Percentiles rank a stretch among this genome's conserved stretches.
These are phyloP conservation scores for Alloplasta piceator DNA, from an alignment of 2,888 invertebrate genomes.

Conservation along the genomic window DNA sequence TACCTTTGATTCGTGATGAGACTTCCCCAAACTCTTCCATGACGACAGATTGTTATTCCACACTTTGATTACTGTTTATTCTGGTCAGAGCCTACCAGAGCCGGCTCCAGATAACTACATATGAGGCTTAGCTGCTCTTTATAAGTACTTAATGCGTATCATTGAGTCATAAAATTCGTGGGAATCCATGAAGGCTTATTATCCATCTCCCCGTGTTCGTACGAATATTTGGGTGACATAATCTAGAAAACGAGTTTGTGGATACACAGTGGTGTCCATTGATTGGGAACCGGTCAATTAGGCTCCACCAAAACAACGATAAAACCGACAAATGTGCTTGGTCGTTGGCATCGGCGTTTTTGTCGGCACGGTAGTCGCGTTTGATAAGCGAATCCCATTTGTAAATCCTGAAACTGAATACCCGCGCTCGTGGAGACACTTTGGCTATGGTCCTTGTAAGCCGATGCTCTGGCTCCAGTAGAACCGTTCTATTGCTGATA, in stretches of 20 bases:
- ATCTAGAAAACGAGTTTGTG: neutral
- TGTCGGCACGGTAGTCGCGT: slow-evolving; percentile 39
- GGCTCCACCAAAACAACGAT: slow-evolving; percentile 59
- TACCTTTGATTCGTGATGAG: no score
- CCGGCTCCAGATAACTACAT: no score
- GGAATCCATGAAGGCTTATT: slow-evolving; percentile 16
- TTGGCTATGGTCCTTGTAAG: slow-evolving; percentile 12
- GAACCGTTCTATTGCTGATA: slow-evolving; percentile 26
- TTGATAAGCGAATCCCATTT: slow-evolving; percentile 61
- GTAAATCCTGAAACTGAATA: slow-evolving; percentile 41
- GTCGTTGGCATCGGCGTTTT: slow-evolving; percentile 13
- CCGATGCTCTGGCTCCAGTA: slow-evolving; percentile 18
- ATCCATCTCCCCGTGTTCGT: neutral
- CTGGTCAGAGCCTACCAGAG: no score
- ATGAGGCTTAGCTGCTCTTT: no score
- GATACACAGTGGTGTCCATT: slow-evolving; percentile 8
- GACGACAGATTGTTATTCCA: no score
- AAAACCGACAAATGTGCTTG: slow-evolving; percentile 55
- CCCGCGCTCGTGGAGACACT: slow-evolving; percentile 9
- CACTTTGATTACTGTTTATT: no score
- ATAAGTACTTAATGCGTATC: neutral
- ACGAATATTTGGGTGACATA: neutral
- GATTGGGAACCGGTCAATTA: slow-evolving; percentile 49
- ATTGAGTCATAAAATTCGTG: slow-evolving; percentile 42
- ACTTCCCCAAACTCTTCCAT: no score